Evolutionary conservation across 2,888 invertebrate species (phyloP).

Genomic region (Amphipyra berbera): DNA sequence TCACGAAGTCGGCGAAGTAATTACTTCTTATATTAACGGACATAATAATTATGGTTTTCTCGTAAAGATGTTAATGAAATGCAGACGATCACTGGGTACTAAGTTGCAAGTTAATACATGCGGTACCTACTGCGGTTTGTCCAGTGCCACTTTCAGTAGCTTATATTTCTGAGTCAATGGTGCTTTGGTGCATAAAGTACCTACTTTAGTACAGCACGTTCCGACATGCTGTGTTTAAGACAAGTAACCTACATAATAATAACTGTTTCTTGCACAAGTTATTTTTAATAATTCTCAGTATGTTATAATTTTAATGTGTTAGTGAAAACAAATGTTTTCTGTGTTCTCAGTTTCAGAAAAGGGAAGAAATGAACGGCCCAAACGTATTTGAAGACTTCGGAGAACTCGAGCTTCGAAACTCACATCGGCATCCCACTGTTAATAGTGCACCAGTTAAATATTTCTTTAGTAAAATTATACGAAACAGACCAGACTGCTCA

Average conservation of each 20-base stretch:
- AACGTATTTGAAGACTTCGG: slow-evolving; percentile 30
- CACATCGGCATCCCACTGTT: slow-evolving; percentile 20
- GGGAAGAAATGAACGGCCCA: slow-evolving; percentile 19
- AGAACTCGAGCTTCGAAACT: slow-evolving; percentile 13
- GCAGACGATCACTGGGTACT: slow-evolving; percentile 17
- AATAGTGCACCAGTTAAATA: not conserved
- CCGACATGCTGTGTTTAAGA: slow-evolving; percentile 54
- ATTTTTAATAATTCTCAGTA: slow-evolving; percentile 55
- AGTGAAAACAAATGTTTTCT: slow-evolving; percentile 32
- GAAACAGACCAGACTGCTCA: slow-evolving; percentile 1
- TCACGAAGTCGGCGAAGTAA: slow-evolving; percentile 25
- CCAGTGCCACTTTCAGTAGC: slow-evolving; percentile 35
- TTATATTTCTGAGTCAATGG: slow-evolving; percentile 26
- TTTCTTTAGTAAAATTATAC: slow-evolving; percentile 24
- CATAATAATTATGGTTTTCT: slow-evolving; percentile 25
- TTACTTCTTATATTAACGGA: slow-evolving; percentile 36
- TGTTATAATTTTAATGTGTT: slow-evolving; percentile 49
- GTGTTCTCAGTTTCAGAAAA: slow-evolving; percentile 31
- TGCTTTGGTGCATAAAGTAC: slow-evolving; percentile 37
- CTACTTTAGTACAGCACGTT: slow-evolving; percentile 45
- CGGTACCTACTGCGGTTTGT: slow-evolving; percentile 1
- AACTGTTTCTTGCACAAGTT: slow-evolving; percentile 59
- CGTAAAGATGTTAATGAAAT: slow-evolving; percentile 33
- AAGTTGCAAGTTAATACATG: slow-evolving; percentile 19
- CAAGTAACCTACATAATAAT: slow-evolving; percentile 74